These are phyloP conservation scores for Ericerus pela DNA, from an alignment of 1,140 invertebrate species.

Conservation along the genomic window DNA sequence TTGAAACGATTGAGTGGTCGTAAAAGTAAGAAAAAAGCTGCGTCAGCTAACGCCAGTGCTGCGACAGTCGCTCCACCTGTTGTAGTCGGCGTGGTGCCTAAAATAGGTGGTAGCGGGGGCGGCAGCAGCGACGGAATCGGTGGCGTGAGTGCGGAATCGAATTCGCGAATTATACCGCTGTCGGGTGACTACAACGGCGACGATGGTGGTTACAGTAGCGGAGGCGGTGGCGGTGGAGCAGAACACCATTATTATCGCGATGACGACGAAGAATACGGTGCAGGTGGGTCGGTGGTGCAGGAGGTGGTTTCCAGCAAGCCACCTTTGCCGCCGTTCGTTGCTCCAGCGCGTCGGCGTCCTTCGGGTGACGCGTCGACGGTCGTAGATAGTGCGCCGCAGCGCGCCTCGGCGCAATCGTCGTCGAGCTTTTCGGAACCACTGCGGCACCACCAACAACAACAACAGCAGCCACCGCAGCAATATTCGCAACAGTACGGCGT, in stretches of 20 bases:
- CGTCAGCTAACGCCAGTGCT: slow-evolving; percentile 27
- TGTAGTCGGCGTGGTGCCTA: slow-evolving; percentile 13
- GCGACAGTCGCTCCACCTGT: slow-evolving; percentile 23
- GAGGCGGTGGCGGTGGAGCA: slow-evolving; percentile 13
- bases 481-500: neutral
- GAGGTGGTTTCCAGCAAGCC: slow-evolving; percentile 34
- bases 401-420: slow-evolving; percentile 28
- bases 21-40: slow-evolving; percentile 25
- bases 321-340: slow-evolving; percentile 33
- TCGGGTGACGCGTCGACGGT: slow-evolving; percentile 3
- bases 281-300: slow-evolving; percentile 30
- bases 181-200: slow-evolving; percentile 31
- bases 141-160: slow-evolving; percentile 8
- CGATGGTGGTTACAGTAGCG: slow-evolving; percentile 12
- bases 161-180: slow-evolving; percentile 18
- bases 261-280: too few species aligned
- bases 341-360: slow-evolving; percentile 23
- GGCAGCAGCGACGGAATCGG: slow-evolving; percentile 17
- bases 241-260: too few species aligned
- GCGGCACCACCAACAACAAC: too few species aligned
- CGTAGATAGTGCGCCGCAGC: slow-evolving; percentile 27
- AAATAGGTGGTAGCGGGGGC: slow-evolving; percentile 10
- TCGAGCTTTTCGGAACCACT: slow-evolving; percentile 15
- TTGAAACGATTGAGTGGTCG: slow-evolving; percentile 35
- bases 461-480: too few species aligned